A percentile compares a stretch with the other conserved stretches of the same genome.
phyloP scores from a whole-genome alignment of 2,888 invertebrate species.

The Caenorhabditis wallacei region DNA sequence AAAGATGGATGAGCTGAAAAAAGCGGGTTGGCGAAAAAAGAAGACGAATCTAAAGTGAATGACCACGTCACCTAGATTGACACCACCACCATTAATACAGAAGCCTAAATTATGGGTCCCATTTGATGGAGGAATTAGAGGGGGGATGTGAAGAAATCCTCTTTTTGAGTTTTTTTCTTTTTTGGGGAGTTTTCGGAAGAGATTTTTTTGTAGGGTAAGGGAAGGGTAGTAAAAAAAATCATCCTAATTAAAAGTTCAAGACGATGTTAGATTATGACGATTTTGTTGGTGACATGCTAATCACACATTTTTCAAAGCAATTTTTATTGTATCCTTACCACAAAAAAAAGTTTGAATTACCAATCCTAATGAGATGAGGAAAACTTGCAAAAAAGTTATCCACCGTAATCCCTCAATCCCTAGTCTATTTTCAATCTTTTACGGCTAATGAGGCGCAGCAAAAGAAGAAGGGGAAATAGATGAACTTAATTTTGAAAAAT shows the following conservation, averaged over 20 bases:
- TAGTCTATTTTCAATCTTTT: slow-evolving; percentile 8
- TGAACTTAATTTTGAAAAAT: slow-evolving; percentile 16
- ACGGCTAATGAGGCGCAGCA: background rate
- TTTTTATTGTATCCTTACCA: too few relatives aligned
- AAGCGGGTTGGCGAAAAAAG: background rate
- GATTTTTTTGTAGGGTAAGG: too few relatives aligned
- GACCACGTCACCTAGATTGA: slow-evolving; percentile 34
- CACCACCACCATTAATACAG: slow-evolving; percentile 4
- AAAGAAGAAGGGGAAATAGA: background rate
- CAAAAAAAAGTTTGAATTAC: too few relatives aligned
- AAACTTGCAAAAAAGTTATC: too few relatives aligned
- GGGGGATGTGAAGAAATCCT: background rate
- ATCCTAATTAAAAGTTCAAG: too few relatives aligned
- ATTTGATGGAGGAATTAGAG: slow-evolving; percentile 4
- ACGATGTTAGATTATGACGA: too few relatives aligned
- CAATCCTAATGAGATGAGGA: too few relatives aligned
- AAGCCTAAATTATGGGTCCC: slow-evolving; percentile 34
- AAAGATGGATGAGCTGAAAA: slow-evolving; percentile 38
- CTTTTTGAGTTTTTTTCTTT: background rate
- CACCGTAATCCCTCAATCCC: too few relatives aligned
- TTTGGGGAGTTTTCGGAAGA: too few relatives aligned
- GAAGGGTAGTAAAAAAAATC: too few relatives aligned
- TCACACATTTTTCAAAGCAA: too few relatives aligned
- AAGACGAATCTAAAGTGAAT: slow-evolving; percentile 31
- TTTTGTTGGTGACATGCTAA: too few relatives aligned